Evolutionary conservation across 2,797 vertebrate species (phyloP), one percentile per base, ranked within the genome.

Genomic region (Otolemur crassicaudatus): DNA sequence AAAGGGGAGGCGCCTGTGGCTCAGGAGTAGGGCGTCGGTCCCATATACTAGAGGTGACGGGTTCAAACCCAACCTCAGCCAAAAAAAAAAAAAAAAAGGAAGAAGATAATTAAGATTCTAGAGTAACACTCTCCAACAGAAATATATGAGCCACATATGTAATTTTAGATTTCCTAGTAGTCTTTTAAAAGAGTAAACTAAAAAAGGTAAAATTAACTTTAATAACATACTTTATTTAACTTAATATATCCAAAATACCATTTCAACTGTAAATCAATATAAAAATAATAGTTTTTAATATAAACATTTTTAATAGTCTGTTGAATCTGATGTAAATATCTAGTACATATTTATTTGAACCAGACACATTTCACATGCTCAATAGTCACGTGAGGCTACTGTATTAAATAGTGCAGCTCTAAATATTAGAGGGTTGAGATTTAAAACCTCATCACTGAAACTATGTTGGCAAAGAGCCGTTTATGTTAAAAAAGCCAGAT

Each of bases 391-490:
- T 5, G 7, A n/a, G 37, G 17, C 23, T 79, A 61, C 31, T 3
- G 8, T 23, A 58, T 5, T 72, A 29, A 94, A 75, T 9, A 61
- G 11, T 7, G 1, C 2, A 46, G 19, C 60, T 87, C 56, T 46
- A 89, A 91, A 65, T 46, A 46, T 60, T 20, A 37, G 3, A 46
- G 5, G 29, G 2, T 16, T 80, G 43, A n/a, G 8, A 93, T 86
- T 94, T 86, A 81, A 90, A 97, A 97, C 86, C 63, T 72, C 94
- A 5, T 93, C 88, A 23, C 23, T 96, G 58, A 67, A 95, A 72
- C 61, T 20, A 23, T 61, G 43, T 76, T 92, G 89, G 96, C 84
- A 92, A 95, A 61, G 84, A 86, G 69, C 17, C 76, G 95, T 67
- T 65, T 76, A 31, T 73, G 73, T 86, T 88, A 16, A 94, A 84